A percentile compares a stretch with the other conserved stretches of the same genome.
Conservation (phyloP, 1,140 invertebrate species). For the Thaumatotibia leucotreta region DNA sequence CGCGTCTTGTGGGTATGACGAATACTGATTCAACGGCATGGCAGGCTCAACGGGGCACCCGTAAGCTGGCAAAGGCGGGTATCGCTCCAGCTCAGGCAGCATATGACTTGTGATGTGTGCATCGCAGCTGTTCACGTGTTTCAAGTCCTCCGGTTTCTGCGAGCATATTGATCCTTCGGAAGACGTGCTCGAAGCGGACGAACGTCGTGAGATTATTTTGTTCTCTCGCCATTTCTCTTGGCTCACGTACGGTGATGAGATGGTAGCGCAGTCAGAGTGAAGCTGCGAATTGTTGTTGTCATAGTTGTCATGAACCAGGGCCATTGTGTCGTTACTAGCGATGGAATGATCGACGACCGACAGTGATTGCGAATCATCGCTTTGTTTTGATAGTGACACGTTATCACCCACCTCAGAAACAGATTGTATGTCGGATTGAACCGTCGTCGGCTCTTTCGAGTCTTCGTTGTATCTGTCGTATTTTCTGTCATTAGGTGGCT, state of each 20-base stretch:
- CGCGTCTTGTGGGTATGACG: constrained; percentile 72
- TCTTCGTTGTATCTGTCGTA: constrained; percentile 50
- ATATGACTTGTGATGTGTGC: constrained; percentile 37
- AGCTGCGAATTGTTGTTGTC: constrained; percentile 71
- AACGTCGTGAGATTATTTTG: constrained; percentile 82
- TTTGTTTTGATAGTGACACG: constrained; percentile 62
- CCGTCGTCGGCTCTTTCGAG: constrained; percentile 41
- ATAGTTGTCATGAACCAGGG: constrained; percentile 60
- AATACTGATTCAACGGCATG: constrained; percentile 67
- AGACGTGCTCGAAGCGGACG: constrained; percentile 82
- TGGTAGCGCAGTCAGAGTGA: constrained; percentile 78
- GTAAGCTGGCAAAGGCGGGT: constrained; percentile 70
- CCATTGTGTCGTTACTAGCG: constrained; percentile 49
- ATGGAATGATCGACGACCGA: constrained; percentile 61
- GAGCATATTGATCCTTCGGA: constrained; percentile 79
- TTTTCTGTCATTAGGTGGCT: constrained; percentile 38
- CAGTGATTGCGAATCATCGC: constrained; percentile 63
- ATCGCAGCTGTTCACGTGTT: constrained; percentile 46
- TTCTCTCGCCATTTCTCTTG: constrained; percentile 85
- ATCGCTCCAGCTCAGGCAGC: constrained; percentile 61
- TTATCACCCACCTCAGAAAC: constrained; percentile 56
- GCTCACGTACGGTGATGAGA: constrained; percentile 82
- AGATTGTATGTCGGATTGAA: constrained; percentile 51
- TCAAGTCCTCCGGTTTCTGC: constrained; percentile 61
- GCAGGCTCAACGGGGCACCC: constrained; percentile 69